Base-by-base conservation (phyloP, 2,797 vertebrate species). In the Halcyon leucocephala region DNA sequence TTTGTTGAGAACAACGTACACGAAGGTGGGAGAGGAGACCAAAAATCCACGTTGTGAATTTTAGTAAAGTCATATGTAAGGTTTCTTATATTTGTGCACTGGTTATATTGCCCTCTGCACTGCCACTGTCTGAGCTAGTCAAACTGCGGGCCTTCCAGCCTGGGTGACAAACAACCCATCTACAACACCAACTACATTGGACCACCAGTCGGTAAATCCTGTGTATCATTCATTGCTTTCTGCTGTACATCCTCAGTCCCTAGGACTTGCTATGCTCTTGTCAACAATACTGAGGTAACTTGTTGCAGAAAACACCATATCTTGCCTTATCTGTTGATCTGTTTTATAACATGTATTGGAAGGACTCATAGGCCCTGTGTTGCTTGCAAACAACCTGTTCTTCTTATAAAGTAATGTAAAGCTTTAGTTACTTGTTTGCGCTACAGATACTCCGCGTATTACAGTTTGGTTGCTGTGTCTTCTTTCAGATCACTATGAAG, bases 401-500 rank as follows among this genome's bases (percentile, higher is more conserved):
- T 65, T 20, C 31, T 73, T 54, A 16, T 0, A 9, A 29, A 61
- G 8, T 29, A 54, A 44, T 4, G 2, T 11, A 19, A 52, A 39
- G 10, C 39, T 61, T 20, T 81, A 21, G 5, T 16, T 60, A 21
- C 14, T 18, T 14, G 29, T 14, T 84, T 86, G n/a, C 4, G 71
- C 28, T 33, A 1, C 5, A 58, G 55, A 4, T 57, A 3, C 17
- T 82, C 29, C 28, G 18, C 7, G 1, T 65, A 10, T 70, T 78
- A 46, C 31, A 31, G 28, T 26, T 26, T 29, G 22, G 7, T 46
- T 58, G 44, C 64, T 88, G 24, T 94, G 44, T 94, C 26, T 86
- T 86, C 71, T 94, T 95, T 46, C 93, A 98, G 98, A 88, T 96
- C 72, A 91, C 31, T 7, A 99, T 99, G 99, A 99, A 99, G 96